Conservation (phyloP, 2,888 invertebrate genomes). For the Latrodectus elegans region DNA sequence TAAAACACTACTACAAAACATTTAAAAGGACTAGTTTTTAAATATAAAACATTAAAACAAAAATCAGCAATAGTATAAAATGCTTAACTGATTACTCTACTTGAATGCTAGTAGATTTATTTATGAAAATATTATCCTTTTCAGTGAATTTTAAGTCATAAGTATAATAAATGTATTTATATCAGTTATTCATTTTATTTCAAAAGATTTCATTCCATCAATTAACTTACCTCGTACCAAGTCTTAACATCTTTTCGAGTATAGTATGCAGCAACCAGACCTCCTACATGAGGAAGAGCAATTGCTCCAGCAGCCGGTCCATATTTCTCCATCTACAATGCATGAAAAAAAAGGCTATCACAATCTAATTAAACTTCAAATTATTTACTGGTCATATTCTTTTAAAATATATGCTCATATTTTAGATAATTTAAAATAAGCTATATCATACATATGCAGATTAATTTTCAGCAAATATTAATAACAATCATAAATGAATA, state of each 20-base stretch:
- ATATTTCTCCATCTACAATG: slow-evolving; percentile 43
- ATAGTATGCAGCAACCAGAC: slow-evolving; percentile 78
- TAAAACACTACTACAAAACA: no score
- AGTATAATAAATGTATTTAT: no score
- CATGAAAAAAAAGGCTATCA: no score
- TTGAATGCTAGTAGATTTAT: no score
- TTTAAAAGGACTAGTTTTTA: no score
- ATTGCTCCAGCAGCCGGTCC: slow-evolving; percentile 39
- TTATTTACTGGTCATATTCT: neutral
- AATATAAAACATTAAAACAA: no score
- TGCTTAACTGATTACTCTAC: no score
- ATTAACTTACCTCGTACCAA: slow-evolving; percentile 81
- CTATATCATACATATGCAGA: neutral
- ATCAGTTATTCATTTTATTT: no score
- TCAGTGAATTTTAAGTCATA: no score
- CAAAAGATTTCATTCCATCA: no score
- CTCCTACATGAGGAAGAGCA: slow-evolving; percentile 57
- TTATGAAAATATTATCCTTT: no score
- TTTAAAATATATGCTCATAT: neutral
- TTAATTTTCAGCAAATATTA: neutral
- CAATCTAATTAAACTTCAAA: neutral
- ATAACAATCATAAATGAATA: neutral
- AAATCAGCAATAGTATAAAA: no score
- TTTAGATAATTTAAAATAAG: neutral
- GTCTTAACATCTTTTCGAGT: slow-evolving; percentile 81